Conservation (phyloP, 2,888 invertebrate genomes). For the Eueremaeus valkanovi region DNA sequence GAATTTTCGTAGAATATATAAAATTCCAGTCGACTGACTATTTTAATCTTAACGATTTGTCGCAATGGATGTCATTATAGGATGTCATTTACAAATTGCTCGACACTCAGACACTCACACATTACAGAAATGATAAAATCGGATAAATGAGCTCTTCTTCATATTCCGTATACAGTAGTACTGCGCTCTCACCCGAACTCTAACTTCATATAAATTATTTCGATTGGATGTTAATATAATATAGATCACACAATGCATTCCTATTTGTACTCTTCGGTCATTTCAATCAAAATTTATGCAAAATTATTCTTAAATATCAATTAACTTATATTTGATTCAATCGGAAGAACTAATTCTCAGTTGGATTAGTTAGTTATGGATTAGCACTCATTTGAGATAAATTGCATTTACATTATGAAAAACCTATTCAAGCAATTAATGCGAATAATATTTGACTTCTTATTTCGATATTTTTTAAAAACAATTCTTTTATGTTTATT, state of each 20-base stretch:
- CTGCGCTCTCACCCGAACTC: too few relatives aligned
- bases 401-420: too few relatives aligned
- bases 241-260: background rate
- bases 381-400: too few relatives aligned
- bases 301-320: too few relatives aligned
- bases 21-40: constrained; percentile 9
- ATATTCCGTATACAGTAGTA: background rate
- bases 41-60: background rate
- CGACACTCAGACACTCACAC: background rate
- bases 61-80: background rate
- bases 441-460: too few relatives aligned
- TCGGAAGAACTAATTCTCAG: too few relatives aligned
- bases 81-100: constrained; percentile 6
- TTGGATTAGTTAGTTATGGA: too few relatives aligned
- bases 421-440: too few relatives aligned
- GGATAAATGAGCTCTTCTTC: background rate
- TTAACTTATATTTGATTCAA: too few relatives aligned
- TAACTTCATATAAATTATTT: too few relatives aligned
- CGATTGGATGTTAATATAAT: too few relatives aligned
- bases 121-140: background rate
- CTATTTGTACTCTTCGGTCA: background rate
- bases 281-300: background rate
- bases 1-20: background rate
- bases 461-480: too few relatives aligned
- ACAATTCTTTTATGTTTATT: background rate